Evolutionary conservation across 2,113 vertebrate species (phyloP).

Genomic region (Struthio camelus): DNA sequence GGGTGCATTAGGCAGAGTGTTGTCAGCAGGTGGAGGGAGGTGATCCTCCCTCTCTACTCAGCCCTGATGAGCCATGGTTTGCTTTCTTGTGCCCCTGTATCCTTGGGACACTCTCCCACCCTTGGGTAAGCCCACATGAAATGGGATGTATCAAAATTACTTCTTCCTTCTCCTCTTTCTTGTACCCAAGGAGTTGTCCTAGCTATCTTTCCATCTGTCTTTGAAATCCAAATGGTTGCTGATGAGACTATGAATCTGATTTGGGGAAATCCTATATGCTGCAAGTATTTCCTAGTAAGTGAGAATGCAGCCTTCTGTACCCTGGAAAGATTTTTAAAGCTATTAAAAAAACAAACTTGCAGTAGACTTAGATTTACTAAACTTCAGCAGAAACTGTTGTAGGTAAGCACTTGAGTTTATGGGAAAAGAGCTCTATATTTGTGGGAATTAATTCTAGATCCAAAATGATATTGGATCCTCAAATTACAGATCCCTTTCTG

Average conservation of each 20-base stretch:
- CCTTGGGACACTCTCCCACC: background rate
- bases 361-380: background rate
- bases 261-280: background rate
- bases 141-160: background rate
- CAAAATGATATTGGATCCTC: background rate
- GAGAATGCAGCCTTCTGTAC: fast-evolving
- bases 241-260: background rate
- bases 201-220: background rate
- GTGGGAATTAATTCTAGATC: background rate
- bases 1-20: no score
- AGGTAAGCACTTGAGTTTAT: background rate
- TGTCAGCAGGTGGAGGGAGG: no score
- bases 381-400: background rate
- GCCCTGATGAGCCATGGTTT: no score
- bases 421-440: background rate
- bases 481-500: background rate
- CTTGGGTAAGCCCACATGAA: background rate
- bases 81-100: background rate
- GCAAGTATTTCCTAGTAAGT: background rate
- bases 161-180: background rate
- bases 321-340: background rate
- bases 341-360: background rate
- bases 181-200: background rate
- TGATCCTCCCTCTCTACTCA: no score
- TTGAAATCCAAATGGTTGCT: background rate